Evolutionary conservation across 2,888 invertebrate species (phyloP).

Genomic region (Apodemia hepburni): DNA sequence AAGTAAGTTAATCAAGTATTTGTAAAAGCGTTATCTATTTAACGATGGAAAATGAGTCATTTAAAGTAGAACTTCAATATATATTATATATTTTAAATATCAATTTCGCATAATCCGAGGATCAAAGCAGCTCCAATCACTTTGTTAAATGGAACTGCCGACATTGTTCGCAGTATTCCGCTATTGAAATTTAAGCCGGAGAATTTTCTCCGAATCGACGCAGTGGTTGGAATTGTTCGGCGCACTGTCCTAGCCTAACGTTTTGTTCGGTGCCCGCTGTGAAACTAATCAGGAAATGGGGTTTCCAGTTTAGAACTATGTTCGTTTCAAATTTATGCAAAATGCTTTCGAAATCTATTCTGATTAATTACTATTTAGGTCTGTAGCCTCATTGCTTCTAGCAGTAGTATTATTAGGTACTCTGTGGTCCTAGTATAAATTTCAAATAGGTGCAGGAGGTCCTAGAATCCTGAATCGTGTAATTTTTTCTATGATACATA

Average conservation of each 20-base stretch:
- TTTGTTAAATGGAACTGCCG: conserved; percentile 68
- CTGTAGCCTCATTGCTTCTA: too few species aligned
- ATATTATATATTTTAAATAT: conserved; percentile 27
- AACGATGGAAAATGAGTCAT: background rate
- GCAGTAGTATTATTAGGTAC: too few species aligned
- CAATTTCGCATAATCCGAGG: conserved; percentile 37
- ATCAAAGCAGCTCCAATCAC: conserved; percentile 72
- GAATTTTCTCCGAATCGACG: conserved; percentile 58
- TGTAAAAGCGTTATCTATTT: background rate
- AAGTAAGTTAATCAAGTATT: background rate
- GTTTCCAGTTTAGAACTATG: background rate
- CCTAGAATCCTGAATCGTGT: too few species aligned
- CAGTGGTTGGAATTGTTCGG: conserved; percentile 46
- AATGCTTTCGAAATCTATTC: too few species aligned
- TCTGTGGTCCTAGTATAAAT: too few species aligned
- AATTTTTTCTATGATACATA: too few species aligned
- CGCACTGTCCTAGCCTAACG: conserved; percentile 54
- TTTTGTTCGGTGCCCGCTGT: conserved; percentile 37
- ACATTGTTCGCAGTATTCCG: conserved; percentile 60
- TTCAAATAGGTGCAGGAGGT: too few species aligned
- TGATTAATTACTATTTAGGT: too few species aligned
- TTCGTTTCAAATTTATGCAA: too few species aligned
- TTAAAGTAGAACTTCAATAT: background rate
- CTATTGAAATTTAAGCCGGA: conserved; percentile 77
- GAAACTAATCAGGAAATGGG: conserved; percentile 27